Base-by-base conservation (phyloP, 2,888 invertebrate genomes). In the Pecten maximus region DNA sequence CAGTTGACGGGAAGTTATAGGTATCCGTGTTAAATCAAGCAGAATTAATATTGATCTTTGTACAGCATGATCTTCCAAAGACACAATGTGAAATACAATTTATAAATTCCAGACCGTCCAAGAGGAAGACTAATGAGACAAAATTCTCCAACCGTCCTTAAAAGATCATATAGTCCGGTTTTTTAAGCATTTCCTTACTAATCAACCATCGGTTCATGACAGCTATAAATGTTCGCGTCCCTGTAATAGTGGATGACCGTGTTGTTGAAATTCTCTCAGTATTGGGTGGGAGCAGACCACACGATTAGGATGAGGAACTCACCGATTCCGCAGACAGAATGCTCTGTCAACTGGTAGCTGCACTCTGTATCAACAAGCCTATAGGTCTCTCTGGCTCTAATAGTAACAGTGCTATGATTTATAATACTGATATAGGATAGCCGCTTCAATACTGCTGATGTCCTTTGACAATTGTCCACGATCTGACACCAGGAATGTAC, bases 271-370 rank as follows among this genome's bases (percentile, higher is more conserved):
- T 54, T 23, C 54, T 23, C 19, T 19, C 19, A 6, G 54, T 54
- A 54, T 54, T 54, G 19, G 54, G 54, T 54, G 54, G 54, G 54
- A 54, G 54, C 54, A 54, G 23, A 23, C 48, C 19, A 8, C n/a
- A n/a, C 48, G 48, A 48, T 48, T 48, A 48, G 2, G n/a, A 54
- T 54, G 54, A 54, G 54, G 28, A 74, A 74, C 35, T 74, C 74
- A 74, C 74, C 35, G 23, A 74, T 74, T 35, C 74, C 74, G 35
- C 74, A 28, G 74, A 35, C 74, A 28, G 35, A 74, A 74, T 15
- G 35, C 1, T 74, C 74, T 74, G 74, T 74, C 74, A 74, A 74
- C 74, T 74, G 74, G 74, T 74, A 10, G 74, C 35, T 74, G 74
- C 74, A 35, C 35, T 54, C 50, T 28, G 74, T 28, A 74, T 74